These are phyloP conservation scores for Rhagophthalmus giganteus DNA, from an alignment of 2,888 invertebrate species.

Conservation along the genomic window DNA sequence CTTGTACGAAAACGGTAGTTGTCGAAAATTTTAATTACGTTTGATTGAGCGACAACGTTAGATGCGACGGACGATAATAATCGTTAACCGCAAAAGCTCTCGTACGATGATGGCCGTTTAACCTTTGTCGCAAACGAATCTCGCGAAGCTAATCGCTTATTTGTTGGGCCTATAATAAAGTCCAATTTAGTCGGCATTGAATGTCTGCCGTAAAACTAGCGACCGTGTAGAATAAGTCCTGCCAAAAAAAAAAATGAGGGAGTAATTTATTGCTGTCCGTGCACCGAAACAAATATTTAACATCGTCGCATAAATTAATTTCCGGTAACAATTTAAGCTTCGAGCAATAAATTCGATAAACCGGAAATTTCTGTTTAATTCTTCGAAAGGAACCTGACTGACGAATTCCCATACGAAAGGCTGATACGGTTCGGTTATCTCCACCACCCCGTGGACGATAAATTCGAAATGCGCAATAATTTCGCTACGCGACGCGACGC, in stretches of 20 bases:
- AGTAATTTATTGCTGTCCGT: constrained; percentile 15
- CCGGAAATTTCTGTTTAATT: constrained; percentile 49
- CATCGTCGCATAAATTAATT: constrained; percentile 40
- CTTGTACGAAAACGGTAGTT: not conserved
- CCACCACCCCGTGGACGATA: not conserved
- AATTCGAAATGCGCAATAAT: constrained; percentile 19
- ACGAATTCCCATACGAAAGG: constrained; percentile 37
- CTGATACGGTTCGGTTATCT: constrained; percentile 23
- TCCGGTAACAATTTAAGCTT: constrained; percentile 43
- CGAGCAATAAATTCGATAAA: constrained; percentile 45
- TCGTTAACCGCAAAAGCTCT: too few relatives aligned
- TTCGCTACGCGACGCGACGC: too few relatives aligned
- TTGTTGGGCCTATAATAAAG: not conserved
- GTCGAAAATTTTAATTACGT: not conserved
- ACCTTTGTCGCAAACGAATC: too few relatives aligned
- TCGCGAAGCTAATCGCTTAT: not conserved
- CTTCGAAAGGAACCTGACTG: constrained; percentile 38
- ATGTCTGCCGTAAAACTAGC: not conserved
- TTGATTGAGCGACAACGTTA: too few relatives aligned
- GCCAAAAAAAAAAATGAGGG: constrained; percentile 7
- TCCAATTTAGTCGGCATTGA: not conserved
- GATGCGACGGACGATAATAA: too few relatives aligned
- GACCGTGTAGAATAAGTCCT: not conserved
- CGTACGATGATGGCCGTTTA: too few relatives aligned
- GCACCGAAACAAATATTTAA: constrained; percentile 16